Conservation (phyloP, 2,888 invertebrate genomes). For the Erynnis tages region DNA sequence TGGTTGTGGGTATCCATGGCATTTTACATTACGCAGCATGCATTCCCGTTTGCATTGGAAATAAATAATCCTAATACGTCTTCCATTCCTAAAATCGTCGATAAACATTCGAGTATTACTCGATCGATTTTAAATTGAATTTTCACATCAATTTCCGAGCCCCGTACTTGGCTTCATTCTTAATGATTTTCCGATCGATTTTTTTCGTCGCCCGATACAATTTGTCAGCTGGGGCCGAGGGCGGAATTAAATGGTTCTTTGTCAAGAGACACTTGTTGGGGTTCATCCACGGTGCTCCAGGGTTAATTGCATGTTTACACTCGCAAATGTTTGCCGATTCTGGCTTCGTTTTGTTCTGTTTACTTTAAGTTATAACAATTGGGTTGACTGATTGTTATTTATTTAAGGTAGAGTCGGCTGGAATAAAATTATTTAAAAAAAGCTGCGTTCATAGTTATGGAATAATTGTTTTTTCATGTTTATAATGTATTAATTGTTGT, state of each 20-base stretch:
- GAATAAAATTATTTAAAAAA: too few relatives aligned
- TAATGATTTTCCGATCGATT: slow-evolving; percentile 38
- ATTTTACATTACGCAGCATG: too few relatives aligned
- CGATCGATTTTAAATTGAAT: slow-evolving; percentile 2
- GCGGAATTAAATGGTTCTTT: slow-evolving; percentile 59
- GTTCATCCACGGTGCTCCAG: slow-evolving; percentile 47
- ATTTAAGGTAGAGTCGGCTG: neutral
- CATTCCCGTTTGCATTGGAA: too few relatives aligned
- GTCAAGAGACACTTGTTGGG: slow-evolving; percentile 64
- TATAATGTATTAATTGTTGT: neutral
- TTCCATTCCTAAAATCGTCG: too few relatives aligned
- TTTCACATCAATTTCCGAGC: slow-evolving; percentile 8
- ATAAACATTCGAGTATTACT: too few relatives aligned
- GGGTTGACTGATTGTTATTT: neutral
- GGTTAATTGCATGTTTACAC: slow-evolving; percentile 68
- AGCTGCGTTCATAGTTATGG: too few relatives aligned
- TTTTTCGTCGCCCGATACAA: slow-evolving; percentile 45
- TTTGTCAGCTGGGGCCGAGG: slow-evolving; percentile 55
- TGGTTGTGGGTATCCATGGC: too few relatives aligned
- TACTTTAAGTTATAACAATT: slow-evolving; percentile 15
- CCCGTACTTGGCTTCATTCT: slow-evolving; percentile 14
- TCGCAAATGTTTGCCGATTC: slow-evolving; percentile 55
- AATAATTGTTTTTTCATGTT: neutral
- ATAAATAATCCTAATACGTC: too few relatives aligned
- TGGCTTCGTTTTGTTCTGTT: slow-evolving; percentile 20